These are phyloP conservation scores for Helostoma temminkii DNA, from an alignment of 2,797 vertebrate genomes.

Conservation along the genomic window DNA sequence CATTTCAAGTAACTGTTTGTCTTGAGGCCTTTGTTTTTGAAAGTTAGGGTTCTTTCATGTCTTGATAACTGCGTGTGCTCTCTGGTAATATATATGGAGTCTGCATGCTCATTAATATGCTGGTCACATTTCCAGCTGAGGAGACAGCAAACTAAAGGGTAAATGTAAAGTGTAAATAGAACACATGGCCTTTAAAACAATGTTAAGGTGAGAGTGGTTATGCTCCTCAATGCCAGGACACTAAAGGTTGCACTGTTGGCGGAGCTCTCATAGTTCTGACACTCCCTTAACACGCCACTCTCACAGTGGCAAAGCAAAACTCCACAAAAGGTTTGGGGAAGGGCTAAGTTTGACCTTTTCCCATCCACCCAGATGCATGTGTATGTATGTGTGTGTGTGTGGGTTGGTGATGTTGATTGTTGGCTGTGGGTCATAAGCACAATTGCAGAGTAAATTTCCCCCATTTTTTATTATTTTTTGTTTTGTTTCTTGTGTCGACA, in stretches of 20 bases:
- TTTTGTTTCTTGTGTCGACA: slow-evolving; percentile 56
- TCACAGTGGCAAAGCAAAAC: slow-evolving; percentile 68
- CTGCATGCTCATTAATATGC: slow-evolving; percentile 70
- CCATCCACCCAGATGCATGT: slow-evolving; percentile 32
- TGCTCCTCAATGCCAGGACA: slow-evolving; percentile 75
- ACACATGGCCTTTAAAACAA: slow-evolving; percentile 85
- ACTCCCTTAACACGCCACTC: slow-evolving; percentile 75
- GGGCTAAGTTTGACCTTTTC: slow-evolving; percentile 82
- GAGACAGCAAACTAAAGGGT: slow-evolving; percentile 79
- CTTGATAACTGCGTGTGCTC: too few relatives aligned
- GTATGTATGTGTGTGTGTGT: slow-evolving; percentile 20
- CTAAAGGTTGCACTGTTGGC: slow-evolving; percentile 82
- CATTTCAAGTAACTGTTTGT: not conserved
- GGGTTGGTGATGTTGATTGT: slow-evolving; percentile 40
- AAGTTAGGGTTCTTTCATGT: too few relatives aligned
- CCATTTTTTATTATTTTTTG: slow-evolving; percentile 41
- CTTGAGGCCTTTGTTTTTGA: slow-evolving; percentile 1
- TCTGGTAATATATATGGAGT: slow-evolving; percentile 13
- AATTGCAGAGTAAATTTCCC: slow-evolving; percentile 56
- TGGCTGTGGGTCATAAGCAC: slow-evolving; percentile 55
- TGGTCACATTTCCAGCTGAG: slow-evolving; percentile 58
- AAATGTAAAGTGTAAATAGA: slow-evolving; percentile 78
- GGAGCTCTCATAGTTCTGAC: slow-evolving; percentile 77
- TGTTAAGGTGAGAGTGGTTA: slow-evolving; percentile 72
- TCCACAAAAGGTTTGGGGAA: slow-evolving; percentile 66